A percentile compares a stretch with the other conserved stretches of the same genome.
Evolutionary conservation across 2,888 invertebrate species (phyloP).

Genomic region (Ganaspis brasiliensis): DNA sequence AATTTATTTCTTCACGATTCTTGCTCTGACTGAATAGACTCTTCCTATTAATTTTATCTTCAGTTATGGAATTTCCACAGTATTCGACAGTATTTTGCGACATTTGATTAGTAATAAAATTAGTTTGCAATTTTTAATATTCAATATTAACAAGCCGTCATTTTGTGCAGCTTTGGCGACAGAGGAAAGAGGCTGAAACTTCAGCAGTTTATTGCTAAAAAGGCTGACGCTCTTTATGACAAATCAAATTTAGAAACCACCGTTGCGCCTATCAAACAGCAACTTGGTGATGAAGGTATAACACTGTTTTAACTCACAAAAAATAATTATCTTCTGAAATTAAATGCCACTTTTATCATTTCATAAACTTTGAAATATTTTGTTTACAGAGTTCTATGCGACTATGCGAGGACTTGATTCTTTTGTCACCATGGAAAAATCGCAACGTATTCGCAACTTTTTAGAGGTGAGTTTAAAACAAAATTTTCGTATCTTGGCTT

Average conservation of each 20-base stretch:
- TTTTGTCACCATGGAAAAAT: conserved; percentile 90
- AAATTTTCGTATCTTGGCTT: too few species aligned
- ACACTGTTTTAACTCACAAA: conserved; percentile 53
- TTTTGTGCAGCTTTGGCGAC: conserved; percentile 86
- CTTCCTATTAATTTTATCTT: background rate
- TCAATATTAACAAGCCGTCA: conserved; percentile 33
- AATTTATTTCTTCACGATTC: conserved; percentile 12
- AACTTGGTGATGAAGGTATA: conserved; percentile 84
- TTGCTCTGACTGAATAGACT: background rate
- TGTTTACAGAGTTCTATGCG: conserved; percentile 87
- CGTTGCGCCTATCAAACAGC: conserved; percentile 72
- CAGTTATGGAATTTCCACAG: background rate
- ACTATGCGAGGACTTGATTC: conserved; percentile 94
- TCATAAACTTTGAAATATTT: background rate
- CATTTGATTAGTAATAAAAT: conserved; percentile 14
- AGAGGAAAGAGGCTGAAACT: conserved; percentile 91
- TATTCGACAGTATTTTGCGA: background rate
- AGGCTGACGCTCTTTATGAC: conserved; percentile 89
- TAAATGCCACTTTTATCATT: background rate
- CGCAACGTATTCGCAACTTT: conserved; percentile 89
- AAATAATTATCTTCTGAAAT: background rate
- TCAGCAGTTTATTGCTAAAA: conserved; percentile 93
- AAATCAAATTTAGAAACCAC: conserved; percentile 77
- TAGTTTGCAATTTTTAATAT: conserved; percentile 36
- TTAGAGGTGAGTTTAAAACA: conserved; percentile 86